Evolutionary conservation across 2,888 invertebrate species (phyloP), one percentile per base, ranked within the genome.

Genomic region (Chymomyza procnemis): DNA sequence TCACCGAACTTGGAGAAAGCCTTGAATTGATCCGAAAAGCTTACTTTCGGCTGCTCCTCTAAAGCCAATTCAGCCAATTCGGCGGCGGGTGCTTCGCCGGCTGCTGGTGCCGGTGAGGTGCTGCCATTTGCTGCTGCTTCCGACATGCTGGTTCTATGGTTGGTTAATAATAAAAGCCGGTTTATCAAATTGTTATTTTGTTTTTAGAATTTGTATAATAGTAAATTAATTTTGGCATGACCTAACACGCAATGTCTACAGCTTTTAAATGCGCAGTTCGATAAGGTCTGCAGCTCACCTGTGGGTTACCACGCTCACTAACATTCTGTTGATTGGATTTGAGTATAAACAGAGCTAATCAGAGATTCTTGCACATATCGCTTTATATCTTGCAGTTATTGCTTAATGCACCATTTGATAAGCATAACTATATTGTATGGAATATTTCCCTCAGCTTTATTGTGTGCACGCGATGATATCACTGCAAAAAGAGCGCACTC

Each of bases 1-100:
- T 97, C 97, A 0, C 97, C 97, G 89, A 97, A 97, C 91, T 96
- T 96, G 6, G 96, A 94, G 90, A 97, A 97, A 1, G 94, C 93
- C 87, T 94, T 94, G 90, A 97, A 97, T 64, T 93, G 93, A 66
- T 95, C 94, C 91, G 94, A 93, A 66, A 94, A 93, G 52, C 91
- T 89, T 4, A 85, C 86, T 73, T 90, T 89, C 9, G 90, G 89
- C 50, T 85, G 78, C 65, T 88, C 89, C 70, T 89, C 90, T 22
- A 91, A 66, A 4, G 91, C 90, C 83, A 91, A 70, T 69, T 90
- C 78, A 6, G 89, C 91, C 57, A 91, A 68, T 71, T 91, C 91
- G 4, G 85, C 86, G 9, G 83, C 85, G 61, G 91, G 91, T 34
- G 86, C 88, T 66, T 88, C 88, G 48, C 62, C 61, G n/a, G 79